Evolutionary conservation across 2,797 vertebrate species (phyloP).

Genomic region (Sebastes taczanowskii): DNA sequence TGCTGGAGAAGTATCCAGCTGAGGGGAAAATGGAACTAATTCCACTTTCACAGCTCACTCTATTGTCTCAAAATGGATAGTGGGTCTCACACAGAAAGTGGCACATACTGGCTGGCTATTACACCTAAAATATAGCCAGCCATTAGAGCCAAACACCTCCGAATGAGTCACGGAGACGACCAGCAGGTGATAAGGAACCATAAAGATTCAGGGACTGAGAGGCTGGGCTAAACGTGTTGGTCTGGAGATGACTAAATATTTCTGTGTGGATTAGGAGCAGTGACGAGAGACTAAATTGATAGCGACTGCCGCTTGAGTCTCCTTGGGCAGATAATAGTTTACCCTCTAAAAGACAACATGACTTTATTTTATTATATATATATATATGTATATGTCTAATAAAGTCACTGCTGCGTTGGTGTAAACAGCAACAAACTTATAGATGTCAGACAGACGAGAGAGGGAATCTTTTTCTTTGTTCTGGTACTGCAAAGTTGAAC

Average conservation of each 20-base stretch:
- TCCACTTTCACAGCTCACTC: constrained; percentile 28
- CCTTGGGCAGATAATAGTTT: constrained; percentile 42
- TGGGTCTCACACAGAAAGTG: constrained; percentile 12
- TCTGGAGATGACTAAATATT: constrained; percentile 39
- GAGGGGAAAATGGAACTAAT: constrained; percentile 28
- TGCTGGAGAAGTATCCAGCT: neutral
- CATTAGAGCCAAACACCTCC: constrained; percentile 29
- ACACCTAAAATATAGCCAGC: constrained; percentile 29
- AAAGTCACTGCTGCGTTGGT: constrained; percentile 10
- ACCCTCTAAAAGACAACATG: constrained; percentile 39
- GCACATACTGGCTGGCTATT: constrained; percentile 28
- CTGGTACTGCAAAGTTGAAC: neutral
- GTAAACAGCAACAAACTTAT: constrained; percentile 12
- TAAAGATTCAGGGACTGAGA: constrained; percentile 29
- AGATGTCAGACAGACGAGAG: neutral
- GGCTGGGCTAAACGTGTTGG: neutral
- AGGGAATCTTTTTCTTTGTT: neutral
- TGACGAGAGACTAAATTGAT: constrained; percentile 33
- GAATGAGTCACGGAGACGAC: constrained; percentile 7
- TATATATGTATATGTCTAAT: constrained; percentile 4
- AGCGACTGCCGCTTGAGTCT: constrained; percentile 27
- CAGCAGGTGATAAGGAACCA: constrained; percentile 33
- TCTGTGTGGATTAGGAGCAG: constrained; percentile 46
- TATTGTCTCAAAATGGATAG: constrained; percentile 19
- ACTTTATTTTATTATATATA: constrained; percentile 31